Evolutionary conservation across 1,140 invertebrate genomes (phyloP).

Genomic region (Formica selysi): DNA sequence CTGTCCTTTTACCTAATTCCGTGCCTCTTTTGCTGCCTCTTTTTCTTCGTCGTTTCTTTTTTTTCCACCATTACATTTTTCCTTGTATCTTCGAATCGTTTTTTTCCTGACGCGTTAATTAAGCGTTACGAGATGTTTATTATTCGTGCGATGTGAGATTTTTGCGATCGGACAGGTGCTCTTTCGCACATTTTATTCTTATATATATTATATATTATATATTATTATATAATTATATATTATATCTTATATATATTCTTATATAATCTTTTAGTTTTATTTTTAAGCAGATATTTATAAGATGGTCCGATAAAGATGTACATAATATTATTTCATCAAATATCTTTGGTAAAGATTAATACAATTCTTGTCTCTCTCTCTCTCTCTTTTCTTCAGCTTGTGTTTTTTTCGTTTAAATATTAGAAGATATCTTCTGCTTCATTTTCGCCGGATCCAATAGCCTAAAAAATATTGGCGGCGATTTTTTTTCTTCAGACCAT

Average conservation of each 20-base stretch:
- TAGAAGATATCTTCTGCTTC: slow-evolving; percentile 33
- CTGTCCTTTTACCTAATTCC: neutral
- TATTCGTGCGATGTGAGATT: neutral
- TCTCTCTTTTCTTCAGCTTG: neutral
- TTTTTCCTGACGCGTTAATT: neutral
- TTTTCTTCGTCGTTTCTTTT: neutral
- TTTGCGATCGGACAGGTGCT: neutral
- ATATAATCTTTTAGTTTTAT: neutral
- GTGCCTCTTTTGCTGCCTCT: slow-evolving; percentile 11
- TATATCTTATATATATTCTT: too few relatives aligned
- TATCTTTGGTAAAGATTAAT: slow-evolving; percentile 1
- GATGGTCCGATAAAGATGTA: neutral
- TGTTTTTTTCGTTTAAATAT: slow-evolving; percentile 19
- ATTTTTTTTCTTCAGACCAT: slow-evolving; percentile 60
- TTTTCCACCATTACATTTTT: slow-evolving; percentile 1
- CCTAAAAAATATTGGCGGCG: slow-evolving; percentile 57
- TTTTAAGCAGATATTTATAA: neutral
- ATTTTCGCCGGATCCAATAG: slow-evolving; percentile 1
- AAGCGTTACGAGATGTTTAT: neutral
- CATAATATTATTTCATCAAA: neutral
- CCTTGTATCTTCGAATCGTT: neutral
- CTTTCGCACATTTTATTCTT: neutral
- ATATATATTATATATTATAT: too few relatives aligned
- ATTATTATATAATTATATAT: too few relatives aligned
- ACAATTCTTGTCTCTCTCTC: neutral